Percentiles rank a stretch among this genome's conserved stretches.
phyloP scores from a whole-genome alignment of 2,888 invertebrate genomes.

The Palloptera scutellata region DNA sequence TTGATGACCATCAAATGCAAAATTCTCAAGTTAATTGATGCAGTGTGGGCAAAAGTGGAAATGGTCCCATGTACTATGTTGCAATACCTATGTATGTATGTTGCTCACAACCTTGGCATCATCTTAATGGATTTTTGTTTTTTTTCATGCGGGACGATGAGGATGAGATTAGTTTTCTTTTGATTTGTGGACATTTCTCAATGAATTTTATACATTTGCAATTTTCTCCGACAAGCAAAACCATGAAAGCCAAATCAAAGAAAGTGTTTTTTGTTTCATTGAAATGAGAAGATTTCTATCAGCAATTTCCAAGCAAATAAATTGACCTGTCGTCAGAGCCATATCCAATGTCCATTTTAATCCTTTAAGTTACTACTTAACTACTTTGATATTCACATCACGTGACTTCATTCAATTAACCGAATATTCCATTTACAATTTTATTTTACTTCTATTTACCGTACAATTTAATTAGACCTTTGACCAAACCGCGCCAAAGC shows the following conservation, averaged over 20 bases:
- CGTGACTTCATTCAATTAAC: slow-evolving; percentile 62
- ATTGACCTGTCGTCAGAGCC: neutral
- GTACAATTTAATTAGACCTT: slow-evolving; percentile 52
- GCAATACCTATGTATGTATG: neutral
- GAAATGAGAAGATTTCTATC: neutral
- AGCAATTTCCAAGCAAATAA: neutral
- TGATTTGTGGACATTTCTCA: slow-evolving; percentile 29
- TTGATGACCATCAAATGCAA: slow-evolving; percentile 35
- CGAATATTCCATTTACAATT: slow-evolving; percentile 37
- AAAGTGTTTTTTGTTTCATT: slow-evolving; percentile 2
- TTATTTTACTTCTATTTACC: slow-evolving; percentile 31
- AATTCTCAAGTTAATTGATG: slow-evolving; percentile 37
- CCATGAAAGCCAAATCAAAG: slow-evolving; percentile 31
- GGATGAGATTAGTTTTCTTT: slow-evolving; percentile 30
- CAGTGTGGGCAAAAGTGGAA: slow-evolving; percentile 15
- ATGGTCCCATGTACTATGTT: neutral
- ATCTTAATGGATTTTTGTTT: slow-evolving; percentile 30
- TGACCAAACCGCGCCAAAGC: neutral
- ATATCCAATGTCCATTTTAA: neutral
- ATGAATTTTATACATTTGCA: slow-evolving; percentile 27
- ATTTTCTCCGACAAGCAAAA: slow-evolving; percentile 15
- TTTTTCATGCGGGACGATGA: neutral
- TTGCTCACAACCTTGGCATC: slow-evolving; percentile 12
- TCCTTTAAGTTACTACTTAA: slow-evolving; percentile 6
- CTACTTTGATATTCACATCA: slow-evolving; percentile 56